These are phyloP conservation scores for Phodopus roborovskii DNA, from an alignment of 2,113 vertebrate genomes.

Conservation along the genomic window DNA sequence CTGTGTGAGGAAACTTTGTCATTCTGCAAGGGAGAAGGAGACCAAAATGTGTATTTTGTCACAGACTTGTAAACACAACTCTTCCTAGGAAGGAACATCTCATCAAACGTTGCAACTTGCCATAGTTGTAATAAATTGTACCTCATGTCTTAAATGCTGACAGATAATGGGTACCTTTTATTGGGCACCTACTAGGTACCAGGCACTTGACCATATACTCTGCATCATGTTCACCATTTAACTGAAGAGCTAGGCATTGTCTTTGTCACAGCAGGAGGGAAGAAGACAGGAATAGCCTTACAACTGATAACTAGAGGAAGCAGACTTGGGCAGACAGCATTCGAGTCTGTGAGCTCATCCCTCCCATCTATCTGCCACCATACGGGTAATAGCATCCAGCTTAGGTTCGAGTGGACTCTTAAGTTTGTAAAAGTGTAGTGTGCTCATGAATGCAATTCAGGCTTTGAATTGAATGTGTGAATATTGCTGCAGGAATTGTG, in stretches of 20 bases:
- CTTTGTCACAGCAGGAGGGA: background rate
- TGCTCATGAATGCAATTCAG: background rate
- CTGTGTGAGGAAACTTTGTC: background rate
- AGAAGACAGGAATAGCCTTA: background rate
- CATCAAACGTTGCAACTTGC: background rate
- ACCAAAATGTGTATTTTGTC: background rate
- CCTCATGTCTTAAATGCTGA: constrained; percentile 17
- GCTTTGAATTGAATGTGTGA: background rate
- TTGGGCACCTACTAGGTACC: background rate
- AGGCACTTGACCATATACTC: background rate
- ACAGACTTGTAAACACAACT: background rate
- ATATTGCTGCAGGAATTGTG: background rate
- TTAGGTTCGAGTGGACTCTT: background rate
- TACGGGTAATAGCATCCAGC: background rate
- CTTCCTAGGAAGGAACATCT: background rate
- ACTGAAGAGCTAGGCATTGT: background rate
- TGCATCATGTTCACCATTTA: background rate
- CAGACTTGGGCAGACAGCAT: background rate
- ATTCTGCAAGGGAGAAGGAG: background rate
- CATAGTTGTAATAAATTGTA: background rate
- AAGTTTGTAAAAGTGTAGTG: background rate
- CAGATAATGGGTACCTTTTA: background rate
- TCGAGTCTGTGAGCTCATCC: background rate
- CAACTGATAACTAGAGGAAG: background rate
- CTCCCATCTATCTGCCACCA: background rate